These are phyloP conservation scores for Trisateles emortualis DNA, from an alignment of 2,888 invertebrate genomes.

Conservation along the genomic window DNA sequence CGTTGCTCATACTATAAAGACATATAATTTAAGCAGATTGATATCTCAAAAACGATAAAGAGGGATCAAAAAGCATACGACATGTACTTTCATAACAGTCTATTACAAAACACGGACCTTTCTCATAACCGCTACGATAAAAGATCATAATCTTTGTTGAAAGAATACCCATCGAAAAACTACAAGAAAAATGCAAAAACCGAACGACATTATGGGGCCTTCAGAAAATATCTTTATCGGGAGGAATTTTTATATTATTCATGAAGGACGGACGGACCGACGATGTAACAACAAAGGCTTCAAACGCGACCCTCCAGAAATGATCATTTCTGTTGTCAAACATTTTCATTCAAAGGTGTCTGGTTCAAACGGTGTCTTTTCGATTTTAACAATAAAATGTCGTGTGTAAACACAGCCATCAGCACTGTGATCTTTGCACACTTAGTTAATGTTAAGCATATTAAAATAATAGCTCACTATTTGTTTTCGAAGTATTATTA, in stretches of 20 bases:
- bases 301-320: constrained; percentile 30
- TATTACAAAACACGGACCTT: not conserved
- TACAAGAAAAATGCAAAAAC: constrained; percentile 16
- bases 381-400: constrained; percentile 12
- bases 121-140: not conserved
- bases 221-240: constrained; percentile 41
- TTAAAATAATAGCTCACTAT: too few species aligned
- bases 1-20: too few species aligned
- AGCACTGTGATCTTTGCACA: not conserved
- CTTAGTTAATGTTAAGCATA: not conserved
- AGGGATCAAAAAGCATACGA: not conserved
- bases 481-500: too few species aligned
- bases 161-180: constrained; percentile 6
- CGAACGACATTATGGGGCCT: constrained; percentile 15
- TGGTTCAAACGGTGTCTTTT: constrained; percentile 22
- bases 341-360: constrained; percentile 27
- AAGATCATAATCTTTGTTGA: constrained; percentile 2
- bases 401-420: not conserved
- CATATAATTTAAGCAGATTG: not conserved
- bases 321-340: constrained; percentile 36
- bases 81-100: not conserved
- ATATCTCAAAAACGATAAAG: not conserved
- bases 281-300: constrained; percentile 37
- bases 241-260: constrained; percentile 28
- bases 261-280: constrained; percentile 17